A percentile compares a stretch with the other conserved stretches of the same genome.
Conservation (phyloP, 2,888 invertebrate genomes). For the Esperia sulphurella region DNA sequence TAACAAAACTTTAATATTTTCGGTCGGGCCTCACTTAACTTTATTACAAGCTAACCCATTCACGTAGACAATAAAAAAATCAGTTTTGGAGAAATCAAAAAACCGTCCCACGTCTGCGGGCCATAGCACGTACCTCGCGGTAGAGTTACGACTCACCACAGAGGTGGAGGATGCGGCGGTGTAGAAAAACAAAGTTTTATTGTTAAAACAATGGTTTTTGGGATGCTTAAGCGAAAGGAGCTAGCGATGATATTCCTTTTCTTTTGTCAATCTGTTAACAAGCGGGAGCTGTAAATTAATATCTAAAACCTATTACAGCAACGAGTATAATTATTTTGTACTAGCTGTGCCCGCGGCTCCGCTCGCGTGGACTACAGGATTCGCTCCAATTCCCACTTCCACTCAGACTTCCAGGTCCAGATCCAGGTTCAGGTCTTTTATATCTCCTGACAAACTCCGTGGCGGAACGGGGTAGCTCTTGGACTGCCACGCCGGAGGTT, state of each 20-base stretch:
- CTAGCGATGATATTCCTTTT: slow-evolving; percentile 15
- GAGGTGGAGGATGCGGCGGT: slow-evolving; percentile 43
- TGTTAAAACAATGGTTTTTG: slow-evolving; percentile 44
- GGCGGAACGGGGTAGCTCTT: no score
- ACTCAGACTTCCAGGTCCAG: no score
- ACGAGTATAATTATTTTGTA: no score
- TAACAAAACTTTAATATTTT: not conserved
- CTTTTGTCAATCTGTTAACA: no score
- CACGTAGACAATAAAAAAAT: slow-evolving; percentile 17
- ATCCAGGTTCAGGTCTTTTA: no score
- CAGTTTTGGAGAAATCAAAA: slow-evolving; percentile 40
- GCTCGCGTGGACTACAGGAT: no score
- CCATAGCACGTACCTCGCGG: slow-evolving; percentile 1
- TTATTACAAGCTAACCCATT: not conserved
- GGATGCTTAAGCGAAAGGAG: slow-evolving; percentile 22
- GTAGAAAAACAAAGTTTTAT: slow-evolving; percentile 59
- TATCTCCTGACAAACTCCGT: no score
- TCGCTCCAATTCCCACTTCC: no score
- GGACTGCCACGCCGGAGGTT: no score
- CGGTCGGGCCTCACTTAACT: not conserved
- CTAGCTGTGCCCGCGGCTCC: no score
- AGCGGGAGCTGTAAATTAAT: no score
- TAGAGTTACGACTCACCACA: slow-evolving; percentile 31
- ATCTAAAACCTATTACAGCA: no score
- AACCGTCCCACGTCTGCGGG: slow-evolving; percentile 51